Conservation (phyloP, 2,113 vertebrate genomes). For the Trematocara marginatum region DNA sequence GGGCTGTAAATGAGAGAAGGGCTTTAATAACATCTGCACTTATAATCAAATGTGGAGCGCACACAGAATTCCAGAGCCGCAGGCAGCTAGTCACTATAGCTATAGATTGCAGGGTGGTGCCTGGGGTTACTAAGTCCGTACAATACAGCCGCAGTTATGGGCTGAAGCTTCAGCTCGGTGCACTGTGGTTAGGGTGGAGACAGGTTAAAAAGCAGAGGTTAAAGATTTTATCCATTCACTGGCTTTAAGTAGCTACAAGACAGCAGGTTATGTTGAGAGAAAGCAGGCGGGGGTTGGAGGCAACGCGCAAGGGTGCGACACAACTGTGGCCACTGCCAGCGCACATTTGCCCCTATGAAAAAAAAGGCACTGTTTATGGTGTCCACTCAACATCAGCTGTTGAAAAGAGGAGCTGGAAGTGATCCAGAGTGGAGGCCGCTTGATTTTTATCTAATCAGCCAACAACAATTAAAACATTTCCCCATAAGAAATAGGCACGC, state of each 20-base stretch:
- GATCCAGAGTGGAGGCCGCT: neutral
- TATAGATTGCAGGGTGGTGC: conserved; percentile 22
- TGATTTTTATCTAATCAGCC: conserved; percentile 70
- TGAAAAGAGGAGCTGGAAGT: conserved; percentile 55
- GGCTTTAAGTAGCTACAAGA: neutral
- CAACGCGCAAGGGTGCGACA: conserved; percentile 30
- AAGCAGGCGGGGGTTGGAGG: neutral
- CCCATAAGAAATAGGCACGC: conserved; percentile 61
- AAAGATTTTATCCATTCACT: neutral
- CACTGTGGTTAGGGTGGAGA: conserved; percentile 13
- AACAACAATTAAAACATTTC: conserved; percentile 63
- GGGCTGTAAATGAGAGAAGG: conserved; percentile 29
- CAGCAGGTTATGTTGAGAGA: conserved; percentile 35
- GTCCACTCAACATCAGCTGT: conserved; percentile 75
- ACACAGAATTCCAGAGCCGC: conserved; percentile 43
- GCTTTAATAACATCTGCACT: conserved; percentile 65
- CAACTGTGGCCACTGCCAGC: conserved; percentile 64
- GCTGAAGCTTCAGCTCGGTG: neutral
- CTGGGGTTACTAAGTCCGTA: conserved; percentile 31
- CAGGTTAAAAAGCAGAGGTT: conserved; percentile 14
- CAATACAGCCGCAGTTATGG: neutral
- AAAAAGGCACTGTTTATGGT: conserved; percentile 73
- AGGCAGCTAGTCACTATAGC: conserved; percentile 20
- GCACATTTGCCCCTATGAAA: conserved; percentile 60
- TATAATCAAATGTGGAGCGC: conserved; percentile 64